Evolutionary conservation across 2,113 vertebrate species (phyloP), one percentile per base, ranked within the genome.

Genomic region (Lasiurus cinereus): DNA sequence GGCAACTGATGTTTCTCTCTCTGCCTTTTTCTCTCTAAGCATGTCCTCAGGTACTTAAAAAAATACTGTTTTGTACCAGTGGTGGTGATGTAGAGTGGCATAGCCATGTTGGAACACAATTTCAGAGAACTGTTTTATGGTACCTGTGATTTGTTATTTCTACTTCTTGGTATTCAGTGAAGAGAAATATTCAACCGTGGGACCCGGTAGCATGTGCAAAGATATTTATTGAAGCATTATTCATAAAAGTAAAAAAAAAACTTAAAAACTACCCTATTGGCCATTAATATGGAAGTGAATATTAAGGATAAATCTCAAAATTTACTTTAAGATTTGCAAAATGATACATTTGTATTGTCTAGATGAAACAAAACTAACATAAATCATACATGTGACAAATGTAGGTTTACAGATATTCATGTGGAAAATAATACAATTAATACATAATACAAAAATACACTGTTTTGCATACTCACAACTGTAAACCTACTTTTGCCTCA

Each of bases 201-300:
- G 69, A 59, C 43, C 50, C 50, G 36, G 5, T 78, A 62, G 19
- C 56, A 90, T n/a, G 18, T 83, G 27, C 16, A 80, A 16, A 91
- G 18, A 56, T 43, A 33, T 62, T 62, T 50, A 74, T 22, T 83
- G 8, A 82, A 36, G 31, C 10, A 46, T 2, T 94, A 67, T 67
- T 87, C 80, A 73, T 74, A 19, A 87, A 82, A 91, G 31, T 91
- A 67, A 79, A 62, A 62, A 85, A 52, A 90, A 43, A 66, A 39
- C 39, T 31, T 39, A 29, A 50, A n/a, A n/a, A 22, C 43, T 14
- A 54, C 33, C 43, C 66, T 62, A 16, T 24, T 87, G 13, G 8
- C 18, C 24, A 39, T 62, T 14, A 48, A 18, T 79, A 70, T 56
- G 43, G 27, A 64, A 80, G 54, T 79, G 18, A 29, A 52, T 33